Conservation (phyloP, 2,113 vertebrate genomes). For the Dunckerocampus dactyliophorus region DNA sequence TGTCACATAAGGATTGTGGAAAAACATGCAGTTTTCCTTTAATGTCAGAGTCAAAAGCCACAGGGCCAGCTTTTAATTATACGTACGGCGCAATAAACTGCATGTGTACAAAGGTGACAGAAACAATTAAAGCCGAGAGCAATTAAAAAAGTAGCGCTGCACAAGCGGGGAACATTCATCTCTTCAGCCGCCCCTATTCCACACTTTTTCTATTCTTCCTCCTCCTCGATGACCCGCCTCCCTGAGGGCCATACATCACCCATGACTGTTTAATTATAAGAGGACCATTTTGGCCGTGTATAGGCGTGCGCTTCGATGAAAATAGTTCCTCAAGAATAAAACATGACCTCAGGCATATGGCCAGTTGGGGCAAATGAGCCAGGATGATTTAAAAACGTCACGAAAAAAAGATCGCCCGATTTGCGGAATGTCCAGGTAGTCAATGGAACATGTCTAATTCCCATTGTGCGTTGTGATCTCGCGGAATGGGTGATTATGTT, state of each 20-base stretch:
- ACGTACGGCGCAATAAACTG: slow-evolving; percentile 15
- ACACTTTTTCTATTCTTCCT: slow-evolving; percentile 30
- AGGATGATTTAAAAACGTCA: slow-evolving; percentile 10
- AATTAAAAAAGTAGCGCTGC: slow-evolving; percentile 43
- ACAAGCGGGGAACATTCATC: slow-evolving; percentile 42
- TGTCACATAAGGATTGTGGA: too few species aligned
- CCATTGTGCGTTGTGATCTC: slow-evolving; percentile 26
- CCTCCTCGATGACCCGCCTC: slow-evolving; percentile 44
- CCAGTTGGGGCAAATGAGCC: slow-evolving; percentile 20
- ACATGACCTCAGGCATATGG: slow-evolving; percentile 29
- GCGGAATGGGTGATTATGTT: slow-evolving; percentile 48
- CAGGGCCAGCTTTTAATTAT: slow-evolving; percentile 39
- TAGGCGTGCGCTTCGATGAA: slow-evolving; percentile 2
- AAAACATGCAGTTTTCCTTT: not conserved
- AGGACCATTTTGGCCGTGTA: slow-evolving; percentile 46
- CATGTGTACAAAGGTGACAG: slow-evolving; percentile 42
- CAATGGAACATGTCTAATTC: slow-evolving; percentile 24
- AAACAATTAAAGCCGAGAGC: slow-evolving; percentile 52
- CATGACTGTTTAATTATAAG: slow-evolving; percentile 66
- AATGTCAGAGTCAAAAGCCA: slow-evolving; percentile 14
- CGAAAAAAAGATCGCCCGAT: not conserved
- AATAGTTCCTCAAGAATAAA: slow-evolving; percentile 27
- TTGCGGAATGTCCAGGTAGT: slow-evolving; percentile 3
- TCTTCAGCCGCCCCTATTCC: slow-evolving; percentile 33
- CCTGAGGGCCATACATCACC: slow-evolving; percentile 61